Conservation (phyloP, 2,113 vertebrate genomes). For the Rhinoptilus africanus region DNA sequence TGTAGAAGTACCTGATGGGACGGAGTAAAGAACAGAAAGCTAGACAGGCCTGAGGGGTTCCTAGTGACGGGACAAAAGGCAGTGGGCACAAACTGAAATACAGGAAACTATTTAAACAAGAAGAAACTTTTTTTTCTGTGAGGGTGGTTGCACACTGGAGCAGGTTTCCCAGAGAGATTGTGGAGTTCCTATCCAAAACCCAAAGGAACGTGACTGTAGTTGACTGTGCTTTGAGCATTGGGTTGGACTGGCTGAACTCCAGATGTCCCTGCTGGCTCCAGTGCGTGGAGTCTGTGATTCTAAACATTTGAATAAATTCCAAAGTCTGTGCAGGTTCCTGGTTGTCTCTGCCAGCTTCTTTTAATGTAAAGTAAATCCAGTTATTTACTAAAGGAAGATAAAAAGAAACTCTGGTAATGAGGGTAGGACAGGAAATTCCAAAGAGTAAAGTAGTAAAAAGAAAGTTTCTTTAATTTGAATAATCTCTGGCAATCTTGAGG, state of each 20-base stretch:
- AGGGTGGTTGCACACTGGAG: background rate
- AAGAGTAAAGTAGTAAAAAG: background rate
- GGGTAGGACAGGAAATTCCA: background rate
- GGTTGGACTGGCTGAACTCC: background rate
- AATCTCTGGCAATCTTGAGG: background rate
- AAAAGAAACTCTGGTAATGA: background rate
- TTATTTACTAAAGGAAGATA: background rate
- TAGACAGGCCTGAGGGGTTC: background rate
- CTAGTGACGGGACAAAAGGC: background rate
- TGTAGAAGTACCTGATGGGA: background rate
- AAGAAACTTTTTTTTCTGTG: background rate
- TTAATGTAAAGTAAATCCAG: background rate
- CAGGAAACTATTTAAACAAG: background rate
- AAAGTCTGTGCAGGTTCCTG: background rate
- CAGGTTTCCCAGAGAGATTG: background rate
- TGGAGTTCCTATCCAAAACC: background rate
- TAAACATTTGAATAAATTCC: background rate
- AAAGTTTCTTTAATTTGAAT: background rate
- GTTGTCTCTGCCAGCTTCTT: background rate
- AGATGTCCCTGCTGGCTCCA: background rate
- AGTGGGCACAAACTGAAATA: background rate
- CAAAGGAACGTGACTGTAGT: background rate
- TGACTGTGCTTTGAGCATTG: background rate
- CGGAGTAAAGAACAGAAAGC: background rate
- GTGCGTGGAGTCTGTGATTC: background rate